Evolutionary conservation across 2,888 invertebrate species (phyloP).

Genomic region (Cephonodes hylas): DNA sequence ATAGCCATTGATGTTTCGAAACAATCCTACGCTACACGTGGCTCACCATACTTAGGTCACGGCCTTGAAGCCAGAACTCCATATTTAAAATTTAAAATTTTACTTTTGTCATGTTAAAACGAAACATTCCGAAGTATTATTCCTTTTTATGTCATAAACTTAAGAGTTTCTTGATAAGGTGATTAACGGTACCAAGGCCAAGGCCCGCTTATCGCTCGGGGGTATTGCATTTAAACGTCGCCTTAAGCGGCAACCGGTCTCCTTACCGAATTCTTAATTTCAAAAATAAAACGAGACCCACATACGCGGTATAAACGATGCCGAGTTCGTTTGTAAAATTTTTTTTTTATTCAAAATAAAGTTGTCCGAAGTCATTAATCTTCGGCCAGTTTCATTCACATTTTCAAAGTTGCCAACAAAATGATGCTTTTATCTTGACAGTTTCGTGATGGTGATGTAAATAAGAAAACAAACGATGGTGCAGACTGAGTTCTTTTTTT

Average conservation of each 20-base stretch:
- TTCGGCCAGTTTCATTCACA: constrained; percentile 5
- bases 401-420: constrained; percentile 1
- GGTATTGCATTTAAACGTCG: not conserved
- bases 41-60: not conserved
- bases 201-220: not conserved
- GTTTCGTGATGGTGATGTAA: not conserved
- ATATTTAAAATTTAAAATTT: not conserved
- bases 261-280: not conserved
- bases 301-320: not conserved
- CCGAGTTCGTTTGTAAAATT: not conserved
- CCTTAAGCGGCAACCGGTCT: constrained; percentile 6
- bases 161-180: not conserved
- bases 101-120: not conserved
- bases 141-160: not conserved
- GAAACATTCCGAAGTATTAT: not conserved
- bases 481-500: not conserved
- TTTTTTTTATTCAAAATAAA: not conserved
- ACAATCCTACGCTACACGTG: not conserved
- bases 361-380: not conserved
- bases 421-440: constrained; percentile 1
- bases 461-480: not conserved
- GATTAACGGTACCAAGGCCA: constrained; percentile 9
- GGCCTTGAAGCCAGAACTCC: not conserved
- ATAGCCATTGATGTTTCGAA: not conserved
- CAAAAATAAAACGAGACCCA: constrained; percentile 7